phyloP scores from a whole-genome alignment of 2,113 vertebrate genomes.

The Phyllostomus hastatus region DNA sequence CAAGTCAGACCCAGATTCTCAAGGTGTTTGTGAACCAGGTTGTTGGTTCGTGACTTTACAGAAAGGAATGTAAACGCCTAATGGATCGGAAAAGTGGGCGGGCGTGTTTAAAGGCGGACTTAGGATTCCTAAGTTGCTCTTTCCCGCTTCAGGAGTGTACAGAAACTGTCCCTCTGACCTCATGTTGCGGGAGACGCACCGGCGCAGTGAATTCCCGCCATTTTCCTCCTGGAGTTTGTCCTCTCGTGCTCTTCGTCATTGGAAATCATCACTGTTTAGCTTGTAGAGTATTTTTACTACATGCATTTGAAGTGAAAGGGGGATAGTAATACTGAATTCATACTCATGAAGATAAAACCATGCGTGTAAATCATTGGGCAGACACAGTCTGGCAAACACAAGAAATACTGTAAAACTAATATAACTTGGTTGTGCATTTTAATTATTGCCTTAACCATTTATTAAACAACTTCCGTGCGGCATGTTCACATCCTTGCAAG shows the following conservation, averaged over 20 bases:
- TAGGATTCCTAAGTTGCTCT: background rate
- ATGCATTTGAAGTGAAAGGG: background rate
- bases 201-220: background rate
- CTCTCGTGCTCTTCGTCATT: background rate
- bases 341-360: background rate
- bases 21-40: background rate
- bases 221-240: background rate
- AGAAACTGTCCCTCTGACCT: background rate
- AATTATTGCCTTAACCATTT: background rate
- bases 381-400: background rate
- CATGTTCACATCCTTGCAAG: background rate
- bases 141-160: background rate
- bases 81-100: background rate
- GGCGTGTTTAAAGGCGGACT: background rate
- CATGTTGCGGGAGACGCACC: background rate
- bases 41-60: background rate
- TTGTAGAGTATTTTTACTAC: background rate
- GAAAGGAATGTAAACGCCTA: background rate
- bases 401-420: background rate
- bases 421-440: background rate
- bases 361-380: background rate
- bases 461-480: background rate
- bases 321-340: background rate
- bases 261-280: background rate
- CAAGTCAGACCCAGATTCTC: background rate